A percentile compares a stretch with the other conserved stretches of the same genome.
phyloP scores from a whole-genome alignment of 2,797 vertebrate species.

The Chromis chromis region DNA sequence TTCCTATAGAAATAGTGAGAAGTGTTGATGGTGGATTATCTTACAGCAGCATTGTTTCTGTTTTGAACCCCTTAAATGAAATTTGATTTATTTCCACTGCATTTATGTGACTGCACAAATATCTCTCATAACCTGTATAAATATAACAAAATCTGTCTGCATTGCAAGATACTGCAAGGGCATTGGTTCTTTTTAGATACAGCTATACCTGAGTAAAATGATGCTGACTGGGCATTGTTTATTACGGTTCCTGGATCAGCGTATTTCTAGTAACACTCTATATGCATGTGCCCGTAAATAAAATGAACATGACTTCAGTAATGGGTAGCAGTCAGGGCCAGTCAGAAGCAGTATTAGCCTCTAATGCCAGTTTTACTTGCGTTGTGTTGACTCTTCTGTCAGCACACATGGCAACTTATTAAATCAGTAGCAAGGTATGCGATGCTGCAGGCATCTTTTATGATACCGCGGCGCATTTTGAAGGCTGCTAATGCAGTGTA shows the following conservation, averaged over 20 bases:
- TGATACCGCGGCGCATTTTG: neutral
- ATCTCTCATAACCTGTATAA: neutral
- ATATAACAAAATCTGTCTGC: neutral
- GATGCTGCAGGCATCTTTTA: neutral
- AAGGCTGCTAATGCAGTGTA: constrained; percentile 10
- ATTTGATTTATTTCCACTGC: neutral
- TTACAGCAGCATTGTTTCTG: neutral
- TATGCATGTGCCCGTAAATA: neutral
- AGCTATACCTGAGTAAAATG: neutral
- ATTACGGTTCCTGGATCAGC: too few relatives aligned
- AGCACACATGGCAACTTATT: neutral
- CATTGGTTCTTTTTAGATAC: neutral
- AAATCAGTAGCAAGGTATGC: neutral
- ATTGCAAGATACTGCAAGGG: neutral
- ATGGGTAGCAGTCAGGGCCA: neutral
- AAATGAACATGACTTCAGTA: neutral
- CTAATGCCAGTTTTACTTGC: neutral
- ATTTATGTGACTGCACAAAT: neutral
- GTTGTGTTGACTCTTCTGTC: neutral
- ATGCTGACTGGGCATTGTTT: too few relatives aligned
- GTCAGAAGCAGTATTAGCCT: neutral
- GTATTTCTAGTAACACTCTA: too few relatives aligned
- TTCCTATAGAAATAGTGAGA: too few relatives aligned
- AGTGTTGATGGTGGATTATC: too few relatives aligned
- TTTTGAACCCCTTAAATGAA: neutral